These are phyloP conservation scores for Fopius arisanus DNA, from an alignment of 1,140 invertebrate species.

Conservation along the genomic window DNA sequence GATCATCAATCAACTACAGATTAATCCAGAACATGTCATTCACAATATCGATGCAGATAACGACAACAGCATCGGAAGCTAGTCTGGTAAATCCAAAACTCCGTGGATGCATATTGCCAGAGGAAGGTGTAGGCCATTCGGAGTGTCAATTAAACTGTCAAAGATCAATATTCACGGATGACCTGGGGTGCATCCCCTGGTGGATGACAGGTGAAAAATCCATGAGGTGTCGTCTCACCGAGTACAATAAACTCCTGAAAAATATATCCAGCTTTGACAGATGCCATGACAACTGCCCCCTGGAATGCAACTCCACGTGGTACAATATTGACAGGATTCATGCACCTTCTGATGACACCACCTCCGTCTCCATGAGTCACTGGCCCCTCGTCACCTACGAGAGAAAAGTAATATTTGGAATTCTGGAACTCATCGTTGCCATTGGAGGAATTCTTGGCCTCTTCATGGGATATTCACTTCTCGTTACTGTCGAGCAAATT, in stretches of 20 bases:
- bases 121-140: slow-evolving; percentile 34
- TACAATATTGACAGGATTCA: slow-evolving; percentile 29
- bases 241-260: slow-evolving; percentile 28
- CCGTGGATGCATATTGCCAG: slow-evolving; percentile 26
- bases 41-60: slow-evolving; percentile 10
- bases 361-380: slow-evolving; percentile 50
- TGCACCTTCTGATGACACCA: not conserved
- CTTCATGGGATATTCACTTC: slow-evolving; percentile 77
- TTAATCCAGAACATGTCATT: not conserved
- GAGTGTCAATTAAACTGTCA: slow-evolving; percentile 49
- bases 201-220: slow-evolving; percentile 30
- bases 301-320: not conserved
- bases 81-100: slow-evolving; percentile 11
- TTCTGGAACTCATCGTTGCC: slow-evolving; percentile 76
- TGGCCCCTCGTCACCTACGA: slow-evolving; percentile 76
- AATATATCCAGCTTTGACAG: not conserved
- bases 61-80: slow-evolving; percentile 7
- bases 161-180: slow-evolving; percentile 38
- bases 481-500: slow-evolving; percentile 76
- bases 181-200: slow-evolving; percentile 51
- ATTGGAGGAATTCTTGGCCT: slow-evolving; percentile 77
- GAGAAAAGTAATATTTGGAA: slow-evolving; percentile 78
- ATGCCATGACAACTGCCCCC: not conserved
- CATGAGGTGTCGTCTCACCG: slow-evolving; percentile 8
- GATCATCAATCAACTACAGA: slow-evolving; percentile 2